Evolutionary conservation across 2,888 invertebrate genomes (phyloP).

Genomic region (Nipponacmea schrenckii): DNA sequence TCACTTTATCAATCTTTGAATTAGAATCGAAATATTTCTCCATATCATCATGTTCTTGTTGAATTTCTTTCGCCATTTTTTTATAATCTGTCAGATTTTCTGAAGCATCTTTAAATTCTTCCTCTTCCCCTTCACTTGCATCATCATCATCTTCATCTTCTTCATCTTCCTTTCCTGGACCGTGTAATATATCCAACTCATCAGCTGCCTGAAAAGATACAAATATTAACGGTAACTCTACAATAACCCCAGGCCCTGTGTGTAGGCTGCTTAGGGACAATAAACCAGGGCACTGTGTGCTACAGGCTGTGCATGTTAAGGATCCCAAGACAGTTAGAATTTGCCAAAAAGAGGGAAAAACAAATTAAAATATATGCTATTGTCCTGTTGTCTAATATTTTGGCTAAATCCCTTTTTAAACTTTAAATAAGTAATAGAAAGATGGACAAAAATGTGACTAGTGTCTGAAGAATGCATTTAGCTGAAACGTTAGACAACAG

Average conservation of each 20-base stretch:
- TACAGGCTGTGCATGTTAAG: too few species aligned
- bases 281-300: too few species aligned
- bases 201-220: constrained; percentile 44
- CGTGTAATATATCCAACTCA: constrained; percentile 50
- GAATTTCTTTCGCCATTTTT: constrained; percentile 4
- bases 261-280: too few species aligned
- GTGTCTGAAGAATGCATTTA: too few species aligned
- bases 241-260: too few species aligned
- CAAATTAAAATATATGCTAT: too few species aligned
- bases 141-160: constrained; percentile 38
- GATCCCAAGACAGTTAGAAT: too few species aligned
- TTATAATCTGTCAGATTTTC: constrained; percentile 65
- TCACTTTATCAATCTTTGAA: not conserved
- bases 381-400: not conserved
- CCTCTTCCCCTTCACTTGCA: constrained; percentile 29
- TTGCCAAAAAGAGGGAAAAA: too few species aligned
- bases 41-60: constrained; percentile 4
- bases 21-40: constrained; percentile 3
- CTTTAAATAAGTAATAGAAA: too few species aligned
- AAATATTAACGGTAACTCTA: constrained; percentile 1
- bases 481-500: too few species aligned
- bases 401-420: not conserved
- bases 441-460: too few species aligned
- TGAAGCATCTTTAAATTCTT: constrained; percentile 19
- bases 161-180: constrained; percentile 35